These are phyloP conservation scores for Gallinago undulata DNA, from an alignment of 2,113 vertebrate genomes.

Conservation along the genomic window DNA sequence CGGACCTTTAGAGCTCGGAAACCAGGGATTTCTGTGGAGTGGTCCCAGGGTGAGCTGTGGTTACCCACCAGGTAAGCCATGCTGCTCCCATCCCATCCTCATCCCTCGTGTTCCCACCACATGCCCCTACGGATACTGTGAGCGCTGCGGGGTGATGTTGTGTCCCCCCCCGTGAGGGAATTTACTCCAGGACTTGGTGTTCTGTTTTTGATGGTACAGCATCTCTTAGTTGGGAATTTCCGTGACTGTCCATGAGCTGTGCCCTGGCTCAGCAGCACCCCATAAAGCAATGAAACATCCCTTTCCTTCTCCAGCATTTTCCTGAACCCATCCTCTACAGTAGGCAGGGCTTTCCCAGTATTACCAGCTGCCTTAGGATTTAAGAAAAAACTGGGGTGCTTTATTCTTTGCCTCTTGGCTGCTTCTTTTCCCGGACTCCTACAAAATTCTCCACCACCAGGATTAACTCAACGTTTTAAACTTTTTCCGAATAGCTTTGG, in stretches of 20 bases:
- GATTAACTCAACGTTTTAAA: not conserved
- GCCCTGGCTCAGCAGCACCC: not conserved
- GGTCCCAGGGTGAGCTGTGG: not conserved
- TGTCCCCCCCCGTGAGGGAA: not conserved
- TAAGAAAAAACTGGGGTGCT: rapidly evolving
- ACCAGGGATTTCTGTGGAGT: rapidly evolving
- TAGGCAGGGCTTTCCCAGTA: not conserved
- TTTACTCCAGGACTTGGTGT: not conserved
- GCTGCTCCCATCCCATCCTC: not conserved
- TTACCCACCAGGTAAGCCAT: not conserved
- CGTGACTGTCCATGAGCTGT: not conserved
- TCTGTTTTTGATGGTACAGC: not conserved
- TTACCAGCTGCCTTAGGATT: not conserved
- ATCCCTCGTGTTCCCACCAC: not conserved
- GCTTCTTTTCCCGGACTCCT: not conserved
- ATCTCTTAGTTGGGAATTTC: not conserved
- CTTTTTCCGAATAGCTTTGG: not conserved
- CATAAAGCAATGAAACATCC: rapidly evolving
- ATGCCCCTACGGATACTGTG: rapidly evolving
- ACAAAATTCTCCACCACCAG: not conserved
- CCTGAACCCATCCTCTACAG: not conserved
- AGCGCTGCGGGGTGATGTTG: rapidly evolving
- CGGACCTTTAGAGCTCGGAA: not conserved
- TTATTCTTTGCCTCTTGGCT: not conserved
- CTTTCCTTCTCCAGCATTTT: rapidly evolving